These are phyloP conservation scores for Chloromyia formosa DNA, from an alignment of 2,888 invertebrate species.

Conservation along the genomic window DNA sequence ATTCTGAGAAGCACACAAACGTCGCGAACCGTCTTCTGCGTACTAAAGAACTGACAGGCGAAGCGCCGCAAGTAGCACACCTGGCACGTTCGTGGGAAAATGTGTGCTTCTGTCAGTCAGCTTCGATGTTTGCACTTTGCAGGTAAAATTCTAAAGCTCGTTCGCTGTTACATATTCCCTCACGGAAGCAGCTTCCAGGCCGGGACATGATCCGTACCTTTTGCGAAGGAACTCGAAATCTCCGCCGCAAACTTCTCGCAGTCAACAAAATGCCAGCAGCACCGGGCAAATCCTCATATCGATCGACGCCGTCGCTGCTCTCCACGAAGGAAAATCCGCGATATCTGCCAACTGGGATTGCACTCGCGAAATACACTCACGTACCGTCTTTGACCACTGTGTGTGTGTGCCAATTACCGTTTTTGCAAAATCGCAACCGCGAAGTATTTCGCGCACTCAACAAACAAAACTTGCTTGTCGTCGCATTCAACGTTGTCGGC, in stretches of 20 bases:
- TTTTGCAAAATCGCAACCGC: neutral
- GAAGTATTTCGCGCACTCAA: conserved; percentile 1
- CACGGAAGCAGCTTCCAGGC: no score
- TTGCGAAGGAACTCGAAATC: neutral
- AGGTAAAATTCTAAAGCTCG: no score
- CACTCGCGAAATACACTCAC: neutral
- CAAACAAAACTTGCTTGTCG: conserved; percentile 7
- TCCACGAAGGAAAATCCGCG: neutral
- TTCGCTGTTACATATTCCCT: no score
- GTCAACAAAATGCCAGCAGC: conserved; percentile 38
- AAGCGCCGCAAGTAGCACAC: no score
- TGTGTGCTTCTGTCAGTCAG: no score
- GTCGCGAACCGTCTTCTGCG: no score
- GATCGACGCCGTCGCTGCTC: conserved; percentile 28
- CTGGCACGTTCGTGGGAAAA: no score
- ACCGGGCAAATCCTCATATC: conserved; percentile 21
- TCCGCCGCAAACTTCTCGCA: conserved; percentile 3
- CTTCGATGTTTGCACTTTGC: no score
- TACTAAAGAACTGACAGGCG: no score
- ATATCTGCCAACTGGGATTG: neutral
- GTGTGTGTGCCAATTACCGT: neutral
- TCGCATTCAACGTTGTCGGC: conserved; percentile 9
- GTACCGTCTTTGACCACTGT: neutral
- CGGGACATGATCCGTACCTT: no score
- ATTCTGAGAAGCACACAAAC: no score